Evolutionary conservation across 2,797 vertebrate species (phyloP), one percentile per base, ranked within the genome.

Genomic region (Hydrocynus forskahlii): DNA sequence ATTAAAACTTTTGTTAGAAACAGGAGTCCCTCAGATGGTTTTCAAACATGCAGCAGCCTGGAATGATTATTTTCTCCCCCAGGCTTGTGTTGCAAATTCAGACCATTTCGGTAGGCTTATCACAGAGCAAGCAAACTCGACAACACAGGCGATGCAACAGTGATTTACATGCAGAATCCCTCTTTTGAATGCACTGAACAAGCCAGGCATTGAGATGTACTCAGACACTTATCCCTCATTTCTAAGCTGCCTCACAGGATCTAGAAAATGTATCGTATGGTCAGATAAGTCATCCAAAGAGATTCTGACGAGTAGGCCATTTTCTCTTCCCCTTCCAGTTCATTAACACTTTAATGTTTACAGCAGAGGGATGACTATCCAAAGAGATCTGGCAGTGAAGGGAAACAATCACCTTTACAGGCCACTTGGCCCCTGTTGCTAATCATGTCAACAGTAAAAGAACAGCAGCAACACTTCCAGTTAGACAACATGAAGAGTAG

Each of bases 21-120:
- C 66, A 29, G 14, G 4, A 57, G 45, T 54, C 16, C 19, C 17
- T 75, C 23, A 60, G 29, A 70, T 59, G 17, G 40, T 69, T 52
- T 69, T 79, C 43, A 81, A 75, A 62, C 83, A 85, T 85, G 75
- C 84, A 78, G 59, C 64, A 81, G 19, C 68, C 64, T 81, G 64
- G 64, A 83, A 83, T 73, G 45, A 75, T 29, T 78, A 21, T 55
- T 63, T 54, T 16, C 35, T 12, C 40, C 43, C 9, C 21, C 7
- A 43, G 48, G 57, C 38, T 48, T 59, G 38, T 52, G 35, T 75
- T 64, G 21, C 38, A 73, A 67, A 62, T 50, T 55, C 60, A 74
- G 19, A 17, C 9, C 19, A 50, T 62, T 73, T 54, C 29, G 40
- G 19, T 23, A 55, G 21, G 21, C 50, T 74, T 8, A 55, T 68